Conservation (phyloP, 2,113 vertebrate species). For the Galbula dea region DNA sequence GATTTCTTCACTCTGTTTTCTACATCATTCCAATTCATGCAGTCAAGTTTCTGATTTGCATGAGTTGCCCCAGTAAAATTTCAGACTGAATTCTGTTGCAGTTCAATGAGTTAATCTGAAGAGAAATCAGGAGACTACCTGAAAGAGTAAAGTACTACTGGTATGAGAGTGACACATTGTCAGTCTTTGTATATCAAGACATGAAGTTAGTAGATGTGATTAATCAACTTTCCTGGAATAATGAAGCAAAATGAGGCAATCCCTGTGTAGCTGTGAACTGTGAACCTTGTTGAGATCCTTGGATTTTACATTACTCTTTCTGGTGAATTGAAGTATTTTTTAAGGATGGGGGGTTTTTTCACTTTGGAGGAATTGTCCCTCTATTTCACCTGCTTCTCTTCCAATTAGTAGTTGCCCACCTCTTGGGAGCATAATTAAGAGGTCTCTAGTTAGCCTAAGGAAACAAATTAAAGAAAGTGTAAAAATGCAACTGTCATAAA, state of each 20-base stretch:
- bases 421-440: conserved; percentile 73
- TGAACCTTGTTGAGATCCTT: not conserved
- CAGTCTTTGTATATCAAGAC: not conserved
- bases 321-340: conserved; percentile 34
- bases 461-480: conserved; percentile 72
- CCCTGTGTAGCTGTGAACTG: not conserved
- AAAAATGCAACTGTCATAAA: conserved; percentile 64
- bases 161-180: not conserved
- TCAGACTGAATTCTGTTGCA: not conserved
- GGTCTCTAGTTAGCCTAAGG: conserved; percentile 65
- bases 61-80: not conserved
- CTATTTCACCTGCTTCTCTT: conserved; percentile 71
- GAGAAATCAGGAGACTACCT: not conserved
- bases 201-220: not conserved
- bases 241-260: not conserved
- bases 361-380: conserved; percentile 52
- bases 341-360: not conserved
- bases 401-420: conserved; percentile 68
- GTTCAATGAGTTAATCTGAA: not conserved
- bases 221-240: not conserved
- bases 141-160: not conserved
- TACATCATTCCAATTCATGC: not conserved
- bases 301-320: not conserved
- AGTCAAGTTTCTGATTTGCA: not conserved
- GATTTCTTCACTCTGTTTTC: not conserved